phyloP scores from a whole-genome alignment of 2,113 vertebrate species.

The Lasiurus cinereus region DNA sequence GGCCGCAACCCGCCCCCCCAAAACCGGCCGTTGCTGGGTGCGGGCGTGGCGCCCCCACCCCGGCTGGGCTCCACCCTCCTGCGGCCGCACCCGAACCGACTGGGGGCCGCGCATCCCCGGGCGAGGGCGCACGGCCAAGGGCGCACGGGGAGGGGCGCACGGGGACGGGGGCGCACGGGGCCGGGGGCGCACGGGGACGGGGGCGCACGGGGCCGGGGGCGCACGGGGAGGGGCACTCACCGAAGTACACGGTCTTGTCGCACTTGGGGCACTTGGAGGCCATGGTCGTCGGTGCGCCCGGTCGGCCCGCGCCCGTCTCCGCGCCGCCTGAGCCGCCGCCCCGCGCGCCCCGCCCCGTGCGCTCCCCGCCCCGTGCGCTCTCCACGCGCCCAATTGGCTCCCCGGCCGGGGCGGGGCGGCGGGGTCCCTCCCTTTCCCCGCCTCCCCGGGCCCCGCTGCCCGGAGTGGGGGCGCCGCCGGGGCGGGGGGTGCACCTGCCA shows the following conservation, averaged over 20 bases:
- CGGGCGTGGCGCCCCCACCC: not conserved
- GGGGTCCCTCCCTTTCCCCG: constrained; percentile 9
- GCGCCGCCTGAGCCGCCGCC: not conserved
- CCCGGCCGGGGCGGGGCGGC: constrained; percentile 68
- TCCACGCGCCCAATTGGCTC: constrained; percentile 79
- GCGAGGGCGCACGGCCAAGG: not conserved
- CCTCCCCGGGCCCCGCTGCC: not conserved
- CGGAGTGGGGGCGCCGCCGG: not conserved
- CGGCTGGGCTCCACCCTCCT: not conserved
- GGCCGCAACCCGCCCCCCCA: not conserved
- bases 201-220: not conserved
- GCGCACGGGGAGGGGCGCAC: not conserved
- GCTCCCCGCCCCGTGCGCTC: constrained; percentile 75
- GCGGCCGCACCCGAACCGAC: constrained; percentile 14
- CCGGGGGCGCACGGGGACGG: not conserved
- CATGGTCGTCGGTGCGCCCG: constrained; percentile 85
- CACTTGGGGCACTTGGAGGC: constrained; percentile 97
- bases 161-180: not conserved
- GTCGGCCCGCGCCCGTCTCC: not conserved
- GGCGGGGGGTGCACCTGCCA: constrained; percentile 55
- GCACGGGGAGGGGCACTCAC: constrained; percentile 71
- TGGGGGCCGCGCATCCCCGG: not conserved
- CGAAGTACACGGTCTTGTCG: constrained; percentile 97
- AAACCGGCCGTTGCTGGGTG: not conserved
- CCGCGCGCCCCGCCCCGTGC: constrained; percentile 61